Evolutionary conservation across 2,113 vertebrate genomes (phyloP).

Genomic region (Sardina pilchardus): DNA sequence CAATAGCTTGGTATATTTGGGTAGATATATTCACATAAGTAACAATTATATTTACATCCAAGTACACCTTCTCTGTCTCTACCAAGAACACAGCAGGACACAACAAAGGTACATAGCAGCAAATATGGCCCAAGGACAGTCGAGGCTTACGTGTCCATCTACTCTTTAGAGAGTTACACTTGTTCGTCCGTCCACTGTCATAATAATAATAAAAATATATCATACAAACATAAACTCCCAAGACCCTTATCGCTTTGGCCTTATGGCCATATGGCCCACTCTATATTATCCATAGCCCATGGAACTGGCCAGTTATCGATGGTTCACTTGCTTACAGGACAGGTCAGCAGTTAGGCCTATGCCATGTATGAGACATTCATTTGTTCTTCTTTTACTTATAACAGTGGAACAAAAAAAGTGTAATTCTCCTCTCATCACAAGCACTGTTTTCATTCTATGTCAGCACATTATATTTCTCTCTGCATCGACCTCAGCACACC

Average conservation of each 20-base stretch:
- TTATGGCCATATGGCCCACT: too few relatives aligned
- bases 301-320: neutral
- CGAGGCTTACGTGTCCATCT: conserved; percentile 45
- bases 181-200: conserved; percentile 41
- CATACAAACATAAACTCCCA: conserved; percentile 12
- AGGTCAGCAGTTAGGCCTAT: neutral
- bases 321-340: neutral
- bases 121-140: conserved; percentile 46
- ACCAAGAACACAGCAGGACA: conserved; percentile 58
- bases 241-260: neutral
- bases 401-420: neutral
- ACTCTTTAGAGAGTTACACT: conserved; percentile 34
- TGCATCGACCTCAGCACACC: neutral
- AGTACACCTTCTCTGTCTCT: conserved; percentile 58
- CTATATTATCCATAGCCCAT: neutral
- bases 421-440: neutral
- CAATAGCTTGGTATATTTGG: conserved; percentile 62
- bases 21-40: conserved; percentile 63
- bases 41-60: conserved; percentile 71
- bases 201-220: conserved; percentile 25
- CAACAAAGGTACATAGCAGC: conserved; percentile 63
- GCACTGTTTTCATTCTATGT: neutral
- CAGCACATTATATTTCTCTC: neutral
- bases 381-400: neutral
- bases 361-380: neutral